Evolutionary conservation across 2,888 invertebrate species (phyloP), one percentile per base, ranked within the genome.

Genomic region (Esperia sulphurella): DNA sequence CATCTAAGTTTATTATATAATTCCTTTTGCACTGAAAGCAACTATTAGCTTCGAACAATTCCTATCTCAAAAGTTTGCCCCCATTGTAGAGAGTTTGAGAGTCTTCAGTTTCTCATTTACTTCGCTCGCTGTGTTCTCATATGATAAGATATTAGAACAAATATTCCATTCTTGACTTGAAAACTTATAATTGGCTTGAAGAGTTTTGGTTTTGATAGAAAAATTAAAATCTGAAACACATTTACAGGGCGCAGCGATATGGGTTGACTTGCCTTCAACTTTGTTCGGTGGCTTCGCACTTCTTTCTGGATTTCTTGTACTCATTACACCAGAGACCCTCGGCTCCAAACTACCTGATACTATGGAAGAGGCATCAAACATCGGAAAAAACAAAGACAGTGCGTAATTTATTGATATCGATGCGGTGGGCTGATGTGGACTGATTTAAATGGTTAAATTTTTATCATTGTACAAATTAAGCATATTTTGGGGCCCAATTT

Each of bases 281-380:
- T 59, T 91, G 10, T 92, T 92, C 57, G 85, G 85, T 1, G 57
- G 63, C 3, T 76, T 84, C 50, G 87, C 91, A 5, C 64, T 84
- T 8, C 41, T 76, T 7, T 83, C 91, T 8, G 91, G 90, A 1
- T 47, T 68, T 4, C 62, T 91, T 12, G 75, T 90, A 1, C 67
- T 90, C 35, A 57, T 81, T 13, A 88, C 90, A 37, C 91, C 91
- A 0, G 91, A 91, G 71, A 91, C 91, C 2, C 76, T 85, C 33
- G 85, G 88, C 46, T 57, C 74, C 3, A 75, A 78, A 31, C 64
- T 91, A 39, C 91, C 91, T 9, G 86, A 91, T 46, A 91, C 90
- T 12, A 77, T 91, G 55, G 73, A 84, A 46, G 88, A 91, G 48
- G 91, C 91, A 8, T 78, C 83, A 28, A 29, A 37, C 3, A 44